Conservation (phyloP, 2,113 vertebrate genomes). For the Thoracochromis brauschi region DNA sequence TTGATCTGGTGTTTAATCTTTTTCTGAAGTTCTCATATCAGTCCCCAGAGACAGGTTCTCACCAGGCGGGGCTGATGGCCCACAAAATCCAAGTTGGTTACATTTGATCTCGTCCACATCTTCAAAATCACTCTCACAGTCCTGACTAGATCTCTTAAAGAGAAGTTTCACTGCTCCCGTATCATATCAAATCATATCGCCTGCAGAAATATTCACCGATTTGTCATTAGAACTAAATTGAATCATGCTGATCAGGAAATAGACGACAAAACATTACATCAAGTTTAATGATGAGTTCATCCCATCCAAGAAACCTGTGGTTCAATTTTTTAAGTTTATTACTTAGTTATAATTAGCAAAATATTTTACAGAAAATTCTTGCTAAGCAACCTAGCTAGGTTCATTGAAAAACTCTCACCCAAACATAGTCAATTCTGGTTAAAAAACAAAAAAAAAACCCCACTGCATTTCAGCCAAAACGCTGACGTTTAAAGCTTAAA, state of each 20-base stretch:
- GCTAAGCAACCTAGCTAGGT: background rate
- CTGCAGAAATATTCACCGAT: background rate
- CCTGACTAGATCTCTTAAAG: background rate
- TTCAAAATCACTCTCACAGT: constrained; percentile 8
- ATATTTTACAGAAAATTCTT: background rate
- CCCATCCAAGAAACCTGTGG: background rate
- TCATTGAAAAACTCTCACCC: background rate
- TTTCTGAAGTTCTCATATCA: constrained; percentile 43
- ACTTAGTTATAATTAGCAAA: background rate
- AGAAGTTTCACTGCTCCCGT: background rate
- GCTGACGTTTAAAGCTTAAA: background rate
- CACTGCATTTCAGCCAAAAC: background rate
- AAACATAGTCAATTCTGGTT: background rate
- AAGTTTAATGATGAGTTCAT: background rate
- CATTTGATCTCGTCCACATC: constrained; percentile 23
- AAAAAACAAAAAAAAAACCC: rapidly evolving
- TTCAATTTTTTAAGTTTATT: background rate
- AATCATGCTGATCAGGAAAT: background rate
- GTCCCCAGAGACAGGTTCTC: background rate
- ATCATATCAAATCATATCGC: background rate
- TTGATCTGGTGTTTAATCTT: constrained; percentile 71
- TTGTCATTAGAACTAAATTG: background rate
- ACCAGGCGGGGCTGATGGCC: background rate
- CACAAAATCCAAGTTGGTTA: constrained; percentile 4
- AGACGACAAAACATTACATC: background rate